Conservation (phyloP, 37 sponge, comb jelly and placozoan species). For the Lycopodina hypogea region DNA sequence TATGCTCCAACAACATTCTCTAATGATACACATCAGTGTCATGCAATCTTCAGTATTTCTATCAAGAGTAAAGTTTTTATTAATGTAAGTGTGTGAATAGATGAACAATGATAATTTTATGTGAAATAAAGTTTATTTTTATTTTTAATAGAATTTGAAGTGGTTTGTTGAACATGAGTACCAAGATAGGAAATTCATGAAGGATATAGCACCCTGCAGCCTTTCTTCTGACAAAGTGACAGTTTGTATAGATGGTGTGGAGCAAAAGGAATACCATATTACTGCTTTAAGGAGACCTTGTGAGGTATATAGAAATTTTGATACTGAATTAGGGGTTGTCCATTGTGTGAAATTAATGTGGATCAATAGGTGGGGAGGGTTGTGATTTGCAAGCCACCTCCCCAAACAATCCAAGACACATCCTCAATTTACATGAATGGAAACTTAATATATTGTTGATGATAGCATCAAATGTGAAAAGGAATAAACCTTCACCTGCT, state of each 20-base stretch:
- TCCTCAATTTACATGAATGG: no score
- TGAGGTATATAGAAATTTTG: no score
- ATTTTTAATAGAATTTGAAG: slow-evolving; percentile 1
- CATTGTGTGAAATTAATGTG: not conserved
- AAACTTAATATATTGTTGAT: no score
- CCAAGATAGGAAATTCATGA: not conserved
- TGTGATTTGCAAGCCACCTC: not conserved
- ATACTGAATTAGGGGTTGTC: no score
- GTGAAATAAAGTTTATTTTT: not conserved
- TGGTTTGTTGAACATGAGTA: not conserved
- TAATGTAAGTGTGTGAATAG: not conserved
- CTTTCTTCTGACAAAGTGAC: not conserved
- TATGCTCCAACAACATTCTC: not conserved
- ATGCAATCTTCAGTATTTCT: slow-evolving; percentile 5
- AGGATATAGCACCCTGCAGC: not conserved
- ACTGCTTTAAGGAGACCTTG: not conserved
- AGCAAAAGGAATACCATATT: not conserved
- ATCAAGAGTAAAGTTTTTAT: not conserved
- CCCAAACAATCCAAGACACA: no score
- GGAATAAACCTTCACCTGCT: no score
- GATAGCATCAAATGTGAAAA: no score
- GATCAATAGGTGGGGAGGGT: not conserved
- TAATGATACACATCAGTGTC: not conserved
- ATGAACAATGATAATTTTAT: not conserved
- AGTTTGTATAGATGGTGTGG: not conserved